Base-by-base conservation (phyloP, 2,113 vertebrate species). In the Oenanthe melanoleuca region DNA sequence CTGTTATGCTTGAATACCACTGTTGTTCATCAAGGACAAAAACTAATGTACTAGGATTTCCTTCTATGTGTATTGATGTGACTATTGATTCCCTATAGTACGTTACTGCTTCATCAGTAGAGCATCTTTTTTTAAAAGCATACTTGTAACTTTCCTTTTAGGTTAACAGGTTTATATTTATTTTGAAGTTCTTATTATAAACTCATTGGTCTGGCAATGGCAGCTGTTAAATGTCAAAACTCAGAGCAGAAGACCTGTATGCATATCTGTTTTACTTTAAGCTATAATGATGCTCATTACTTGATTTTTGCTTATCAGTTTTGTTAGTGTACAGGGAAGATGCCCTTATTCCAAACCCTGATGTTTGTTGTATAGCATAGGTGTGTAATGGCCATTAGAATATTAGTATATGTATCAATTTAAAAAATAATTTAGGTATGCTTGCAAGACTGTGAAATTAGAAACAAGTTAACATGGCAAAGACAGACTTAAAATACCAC, bases 401-500 rank as follows among this genome's bases (percentile, higher is more conserved):
- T 89, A 70, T 71, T 56, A 52, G 79, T 67, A 21, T 33, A 49
- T 44, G 3, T 55, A 63, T 50, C 4, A 12, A 55, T 47, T 29
- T 11, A 3, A 31, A 84, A 85, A 40, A 33, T 38, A 9, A 59
- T 7, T 16, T 67, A 67, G 10, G 21, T 75, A 3, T 69, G 31
- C 67, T 78, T 84, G 64, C 83, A 95, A 82, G n/a, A 24, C n/a
- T 49, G 8, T 81, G 61, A 88, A 71, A 64, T 61, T 72, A 65
- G 49, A 84, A 92, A 45, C 15, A 49, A 79, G 20, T 60, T 79
- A 53, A 72, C 31, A 23, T 37, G 44, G 33, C 80, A 81, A 89
- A 88, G 95, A 57, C 70, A 69, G 40, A 24, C 66, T 88, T 72
- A 79, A 95, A 88, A 88, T 89, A 91, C 49, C 28, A 77, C 24